Conservation (phyloP, 2,113 vertebrate genomes). For the Cnemophilus loriae region DNA sequence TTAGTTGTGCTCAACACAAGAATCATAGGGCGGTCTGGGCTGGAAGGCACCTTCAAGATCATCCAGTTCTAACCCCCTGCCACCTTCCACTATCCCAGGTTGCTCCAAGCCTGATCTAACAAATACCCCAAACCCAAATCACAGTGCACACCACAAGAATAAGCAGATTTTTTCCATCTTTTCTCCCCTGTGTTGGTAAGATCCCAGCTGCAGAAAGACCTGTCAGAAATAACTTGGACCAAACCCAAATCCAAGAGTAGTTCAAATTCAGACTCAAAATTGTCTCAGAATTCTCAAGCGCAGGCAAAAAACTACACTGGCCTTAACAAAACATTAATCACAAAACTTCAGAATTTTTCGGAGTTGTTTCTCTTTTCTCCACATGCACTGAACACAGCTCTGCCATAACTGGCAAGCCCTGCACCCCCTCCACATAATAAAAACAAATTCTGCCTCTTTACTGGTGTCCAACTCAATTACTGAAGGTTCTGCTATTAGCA, state of each 20-base stretch:
- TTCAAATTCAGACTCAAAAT: neutral
- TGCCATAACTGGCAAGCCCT: neutral
- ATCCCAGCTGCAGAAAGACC: neutral
- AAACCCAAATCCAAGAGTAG: neutral
- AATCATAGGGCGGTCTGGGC: neutral
- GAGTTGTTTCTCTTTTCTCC: neutral
- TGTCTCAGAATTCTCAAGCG: neutral
- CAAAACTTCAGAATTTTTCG: neutral
- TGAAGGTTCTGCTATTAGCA: neutral
- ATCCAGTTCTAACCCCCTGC: neutral
- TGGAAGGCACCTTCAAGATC: neutral
- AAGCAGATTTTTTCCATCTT: neutral
- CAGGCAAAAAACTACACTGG: neutral
- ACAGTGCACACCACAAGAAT: neutral
- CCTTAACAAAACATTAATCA: neutral
- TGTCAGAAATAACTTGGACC: neutral
- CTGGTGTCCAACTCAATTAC: neutral
- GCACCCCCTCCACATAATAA: neutral
- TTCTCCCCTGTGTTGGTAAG: fast-evolving
- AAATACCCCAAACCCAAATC: neutral
- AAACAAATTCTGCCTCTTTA: neutral
- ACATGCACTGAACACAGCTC: neutral
- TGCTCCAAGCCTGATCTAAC: neutral
- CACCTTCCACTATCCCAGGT: neutral
- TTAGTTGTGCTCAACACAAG: neutral